Evolutionary conservation across 2,888 invertebrate genomes (phyloP).

Genomic region (Lingula anatina): DNA sequence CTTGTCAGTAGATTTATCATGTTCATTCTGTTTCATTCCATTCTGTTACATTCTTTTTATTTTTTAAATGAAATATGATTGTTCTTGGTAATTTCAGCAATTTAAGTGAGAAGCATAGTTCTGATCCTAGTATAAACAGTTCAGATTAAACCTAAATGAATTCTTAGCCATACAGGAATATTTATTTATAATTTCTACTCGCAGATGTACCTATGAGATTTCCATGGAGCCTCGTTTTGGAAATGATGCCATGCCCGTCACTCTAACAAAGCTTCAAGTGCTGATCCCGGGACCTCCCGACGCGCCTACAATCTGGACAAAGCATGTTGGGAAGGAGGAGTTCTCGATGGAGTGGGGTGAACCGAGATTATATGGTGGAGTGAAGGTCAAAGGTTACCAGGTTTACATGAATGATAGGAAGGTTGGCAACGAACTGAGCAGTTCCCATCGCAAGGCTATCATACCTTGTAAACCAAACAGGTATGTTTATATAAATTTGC

Average conservation of each 20-base stretch:
- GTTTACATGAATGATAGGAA: slow-evolving; percentile 50
- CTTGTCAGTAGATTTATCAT: no score
- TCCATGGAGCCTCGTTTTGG: slow-evolving; percentile 39
- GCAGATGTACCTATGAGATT: slow-evolving; percentile 43
- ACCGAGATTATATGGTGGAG: slow-evolving; percentile 43
- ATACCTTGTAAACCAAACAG: slow-evolving; percentile 47
- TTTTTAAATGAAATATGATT: neutral
- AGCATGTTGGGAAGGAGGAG: slow-evolving; percentile 37
- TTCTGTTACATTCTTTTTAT: no score
- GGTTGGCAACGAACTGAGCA: slow-evolving; percentile 42
- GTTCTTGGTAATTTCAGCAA: neutral
- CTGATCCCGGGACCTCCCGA: slow-evolving; percentile 50
- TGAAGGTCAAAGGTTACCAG: slow-evolving; percentile 47
- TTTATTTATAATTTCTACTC: slow-evolving; percentile 1
- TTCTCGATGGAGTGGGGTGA: slow-evolving; percentile 52
- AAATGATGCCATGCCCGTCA: slow-evolving; percentile 30
- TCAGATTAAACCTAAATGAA: no score
- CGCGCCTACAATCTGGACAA: slow-evolving; percentile 45
- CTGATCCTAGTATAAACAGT: neutral
- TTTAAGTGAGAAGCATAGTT: neutral
- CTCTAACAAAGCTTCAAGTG: slow-evolving; percentile 39
- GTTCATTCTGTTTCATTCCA: no score
- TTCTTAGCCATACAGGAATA: no score
- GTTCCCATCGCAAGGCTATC: slow-evolving; percentile 46
- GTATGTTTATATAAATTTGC: slow-evolving; percentile 16